Evolutionary conservation across 2,113 vertebrate species (phyloP).

Genomic region (Vombatus ursinus): DNA sequence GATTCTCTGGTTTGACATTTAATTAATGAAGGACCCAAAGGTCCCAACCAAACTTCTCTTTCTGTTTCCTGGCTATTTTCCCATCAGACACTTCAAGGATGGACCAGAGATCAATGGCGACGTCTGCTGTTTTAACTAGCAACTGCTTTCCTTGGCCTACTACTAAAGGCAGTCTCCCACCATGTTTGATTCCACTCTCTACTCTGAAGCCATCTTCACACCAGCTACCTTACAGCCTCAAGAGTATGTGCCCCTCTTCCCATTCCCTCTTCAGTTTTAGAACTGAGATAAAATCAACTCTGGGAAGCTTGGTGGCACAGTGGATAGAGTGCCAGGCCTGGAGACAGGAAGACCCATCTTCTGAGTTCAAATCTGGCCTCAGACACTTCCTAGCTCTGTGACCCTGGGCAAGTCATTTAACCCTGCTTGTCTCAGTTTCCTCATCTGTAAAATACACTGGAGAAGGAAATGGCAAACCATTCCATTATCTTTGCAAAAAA

Average conservation of each 20-base stretch:
- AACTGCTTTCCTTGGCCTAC: background rate
- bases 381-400: no score
- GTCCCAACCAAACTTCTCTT: background rate
- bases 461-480: no score
- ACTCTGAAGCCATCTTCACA: background rate
- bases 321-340: no score
- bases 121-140: background rate
- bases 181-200: background rate
- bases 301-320: no score
- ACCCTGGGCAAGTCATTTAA: no score
- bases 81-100: background rate
- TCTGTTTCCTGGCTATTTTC: background rate
- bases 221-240: background rate
- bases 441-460: no score
- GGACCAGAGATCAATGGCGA: background rate
- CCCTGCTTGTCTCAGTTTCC: no score
- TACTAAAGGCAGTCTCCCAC: background rate
- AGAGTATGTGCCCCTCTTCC: background rate
- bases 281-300: background rate
- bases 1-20: background rate
- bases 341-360: no score
- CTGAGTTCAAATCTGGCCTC: no score
- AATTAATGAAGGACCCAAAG: background rate
- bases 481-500: no score
- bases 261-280: background rate